Percentiles rank a stretch among this genome's conserved stretches.
phyloP scores from a whole-genome alignment of 92 coral and sea anemone genomes.

The Actinernus sp. region DNA sequence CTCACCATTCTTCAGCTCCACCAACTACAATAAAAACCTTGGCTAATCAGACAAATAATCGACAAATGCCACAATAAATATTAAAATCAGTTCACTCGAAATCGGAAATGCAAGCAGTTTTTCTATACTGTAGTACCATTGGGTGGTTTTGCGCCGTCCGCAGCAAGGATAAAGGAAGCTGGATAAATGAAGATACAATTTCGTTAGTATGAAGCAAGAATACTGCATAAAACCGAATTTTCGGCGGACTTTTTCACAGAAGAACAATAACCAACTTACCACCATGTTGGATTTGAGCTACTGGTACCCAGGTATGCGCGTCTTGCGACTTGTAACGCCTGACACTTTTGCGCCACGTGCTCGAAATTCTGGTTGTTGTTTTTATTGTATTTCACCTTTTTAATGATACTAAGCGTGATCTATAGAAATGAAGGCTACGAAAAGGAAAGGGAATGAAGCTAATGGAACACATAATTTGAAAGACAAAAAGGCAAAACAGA shows the following conservation, averaged over 20 bases:
- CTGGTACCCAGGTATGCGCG: conserved; percentile 29
- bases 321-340: conserved; percentile 25
- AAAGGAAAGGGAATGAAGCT: conserved; percentile 28
- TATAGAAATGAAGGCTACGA: conserved; percentile 37
- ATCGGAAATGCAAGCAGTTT: too few species aligned
- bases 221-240: not conserved
- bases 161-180: conserved; percentile 97
- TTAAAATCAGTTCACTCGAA: too few species aligned
- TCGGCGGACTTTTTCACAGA: not conserved
- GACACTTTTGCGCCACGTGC: conserved; percentile 13
- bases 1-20: conserved; percentile 98
- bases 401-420: not conserved
- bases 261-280: conserved; percentile 59
- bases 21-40: conserved; percentile 82
- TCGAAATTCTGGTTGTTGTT: not conserved
- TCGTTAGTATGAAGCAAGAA: not conserved
- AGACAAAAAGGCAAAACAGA: conserved; percentile 24
- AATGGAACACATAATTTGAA: conserved; percentile 7
- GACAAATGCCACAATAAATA: too few species aligned
- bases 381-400: not conserved
- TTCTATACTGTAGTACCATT: too few species aligned
- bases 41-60: too few species aligned
- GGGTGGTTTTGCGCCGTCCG: conserved; percentile 99
- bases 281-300: conserved; percentile 80
- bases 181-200: not conserved